Evolutionary conservation across 2,797 vertebrate species (phyloP), one percentile per base, ranked within the genome.

Genomic region (Sardinella longiceps): DNA sequence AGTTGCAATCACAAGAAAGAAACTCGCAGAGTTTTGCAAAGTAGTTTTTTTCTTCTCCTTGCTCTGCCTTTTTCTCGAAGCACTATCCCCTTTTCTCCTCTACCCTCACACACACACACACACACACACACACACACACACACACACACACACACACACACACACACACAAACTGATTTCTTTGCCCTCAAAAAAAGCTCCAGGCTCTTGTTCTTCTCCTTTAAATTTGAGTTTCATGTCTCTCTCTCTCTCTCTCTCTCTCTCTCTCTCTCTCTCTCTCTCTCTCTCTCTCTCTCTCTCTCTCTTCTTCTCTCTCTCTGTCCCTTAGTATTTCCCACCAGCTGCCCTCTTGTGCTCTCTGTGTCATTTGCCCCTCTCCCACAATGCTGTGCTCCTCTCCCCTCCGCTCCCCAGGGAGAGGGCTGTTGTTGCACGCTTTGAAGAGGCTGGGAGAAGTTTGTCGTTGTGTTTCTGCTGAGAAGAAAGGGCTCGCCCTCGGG

Each of bases 401-500:
- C 92, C 91, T 90, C 88, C 82, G 89, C 91, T 95, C 94, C 92
- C 93, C 86, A 91, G 91, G 92, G 93, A 93, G 84, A 90, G 90
- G 93, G 90, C 92, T 92, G 93, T 95, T 95, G 94, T 95, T 92
- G 91, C 90, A 92, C 92, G 83, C 87, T 95, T 95, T 95, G 93
- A 95, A 94, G 93, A 93, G 92, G 89, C 91, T 92, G 90, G 88
- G 91, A 94, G 91, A 93, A 92, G 89, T 94, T 95, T 92, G 92
- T 91, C 93, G 93, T 91, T 91, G 89, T 92, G 87, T 91, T 77
- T 94, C 91, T 90, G 91, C 93, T 48, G 94, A 93, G 92, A 91
- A 94, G 94, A 94, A 94, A 94, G 92, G 91, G 85, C 86, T 91
- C 84, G 93, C 91, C 91, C 92, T 92, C 89, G 86, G 93, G 92